Conservation (phyloP, 2,113 vertebrate genomes). For the Origma solitaria region DNA sequence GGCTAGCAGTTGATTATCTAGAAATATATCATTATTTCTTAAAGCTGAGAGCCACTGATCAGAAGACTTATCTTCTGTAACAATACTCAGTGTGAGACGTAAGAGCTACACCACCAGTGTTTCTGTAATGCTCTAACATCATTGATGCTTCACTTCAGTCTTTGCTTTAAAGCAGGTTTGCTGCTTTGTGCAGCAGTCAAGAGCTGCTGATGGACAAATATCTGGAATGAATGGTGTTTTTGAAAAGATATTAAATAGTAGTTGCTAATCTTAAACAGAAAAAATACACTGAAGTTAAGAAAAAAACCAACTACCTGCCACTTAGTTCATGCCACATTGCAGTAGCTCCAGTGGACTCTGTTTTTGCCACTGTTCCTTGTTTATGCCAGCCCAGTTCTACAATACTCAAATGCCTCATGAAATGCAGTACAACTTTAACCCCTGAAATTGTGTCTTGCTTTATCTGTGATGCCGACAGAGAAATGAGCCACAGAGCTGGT, state of each 20-base stretch:
- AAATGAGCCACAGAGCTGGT: rapidly evolving
- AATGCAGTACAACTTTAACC: not conserved
- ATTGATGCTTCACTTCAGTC: not conserved
- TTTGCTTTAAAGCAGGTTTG: not conserved
- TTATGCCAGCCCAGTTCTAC: not conserved
- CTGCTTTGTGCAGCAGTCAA: not conserved
- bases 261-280: not conserved
- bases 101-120: not conserved
- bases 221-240: not conserved
- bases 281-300: not conserved
- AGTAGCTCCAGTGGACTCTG: not conserved
- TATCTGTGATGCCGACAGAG: not conserved
- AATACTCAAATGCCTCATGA: not conserved
- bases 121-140: not conserved
- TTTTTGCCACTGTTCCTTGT: not conserved
- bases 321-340: not conserved
- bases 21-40: conserved; percentile 10
- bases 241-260: not conserved
- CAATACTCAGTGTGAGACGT: not conserved
- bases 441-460: not conserved
- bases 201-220: not conserved
- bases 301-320: not conserved
- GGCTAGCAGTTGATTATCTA: not conserved
- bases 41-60: not conserved
- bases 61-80: not conserved